Evolutionary conservation across 2,797 vertebrate genomes (phyloP).

Genomic region (Crax fasciolata): DNA sequence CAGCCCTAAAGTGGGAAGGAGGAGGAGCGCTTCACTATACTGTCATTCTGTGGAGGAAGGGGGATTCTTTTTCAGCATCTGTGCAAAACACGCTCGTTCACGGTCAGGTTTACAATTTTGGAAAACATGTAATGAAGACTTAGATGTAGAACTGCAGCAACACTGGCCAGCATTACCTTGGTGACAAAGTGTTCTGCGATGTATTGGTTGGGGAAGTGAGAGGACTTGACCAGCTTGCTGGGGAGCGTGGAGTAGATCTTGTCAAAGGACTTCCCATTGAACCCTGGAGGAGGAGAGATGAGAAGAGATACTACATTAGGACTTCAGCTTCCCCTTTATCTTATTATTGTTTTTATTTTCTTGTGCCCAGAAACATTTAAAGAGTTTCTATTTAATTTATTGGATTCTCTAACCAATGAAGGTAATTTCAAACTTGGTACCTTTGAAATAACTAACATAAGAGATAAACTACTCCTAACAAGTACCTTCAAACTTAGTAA

Average conservation of each 20-base stretch:
- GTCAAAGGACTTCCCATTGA: slow-evolving; percentile 92
- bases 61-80: background rate
- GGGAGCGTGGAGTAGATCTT: slow-evolving; percentile 92
- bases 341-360: background rate
- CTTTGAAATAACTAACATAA: background rate
- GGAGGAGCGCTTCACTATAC: background rate
- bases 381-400: background rate
- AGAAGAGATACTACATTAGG: background rate
- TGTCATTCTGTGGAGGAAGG: background rate
- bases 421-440: background rate
- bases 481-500: background rate
- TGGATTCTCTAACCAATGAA: background rate
- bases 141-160: background rate
- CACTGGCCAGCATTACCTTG: slow-evolving; percentile 86
- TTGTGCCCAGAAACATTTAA: background rate
- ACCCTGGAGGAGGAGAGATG: slow-evolving; percentile 80
- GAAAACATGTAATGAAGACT: background rate
- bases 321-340: background rate
- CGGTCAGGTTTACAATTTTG: background rate
- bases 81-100: background rate
- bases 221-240: slow-evolving; percentile 95
- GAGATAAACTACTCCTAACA: background rate
- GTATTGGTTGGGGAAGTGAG: slow-evolving; percentile 96
- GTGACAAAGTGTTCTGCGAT: slow-evolving; percentile 94
- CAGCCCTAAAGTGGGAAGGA: background rate